phyloP scores from a whole-genome alignment of 2,113 vertebrate genomes.

The Protomyctophum bolini region DNA sequence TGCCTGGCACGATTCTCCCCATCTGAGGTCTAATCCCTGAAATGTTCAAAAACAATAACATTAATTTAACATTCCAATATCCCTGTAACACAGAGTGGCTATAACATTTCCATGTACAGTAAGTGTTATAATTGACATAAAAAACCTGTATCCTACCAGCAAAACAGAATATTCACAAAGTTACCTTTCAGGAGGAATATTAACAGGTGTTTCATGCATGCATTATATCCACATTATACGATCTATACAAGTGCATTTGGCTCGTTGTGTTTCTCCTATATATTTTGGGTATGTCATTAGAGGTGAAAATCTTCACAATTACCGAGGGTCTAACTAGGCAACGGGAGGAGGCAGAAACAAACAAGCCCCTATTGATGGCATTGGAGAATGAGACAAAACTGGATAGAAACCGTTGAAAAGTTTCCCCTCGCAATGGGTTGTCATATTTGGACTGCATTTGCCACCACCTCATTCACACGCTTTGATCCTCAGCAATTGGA shows the following conservation, averaged over 20 bases:
- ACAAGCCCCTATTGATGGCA: conserved; percentile 55
- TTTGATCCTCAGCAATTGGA: conserved; percentile 62
- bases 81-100: no score
- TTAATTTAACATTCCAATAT: no score
- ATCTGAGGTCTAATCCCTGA: conserved; percentile 72
- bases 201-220: no score
- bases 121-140: no score
- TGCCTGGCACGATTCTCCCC: conserved; percentile 61
- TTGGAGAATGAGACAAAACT: conserved; percentile 22
- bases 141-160: no score
- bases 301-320: not conserved
- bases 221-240: no score
- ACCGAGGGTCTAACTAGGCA: conserved; percentile 1
- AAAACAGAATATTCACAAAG: no score
- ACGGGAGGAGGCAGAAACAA: conserved; percentile 21
- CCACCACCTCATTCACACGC: conserved; percentile 37
- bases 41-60: conserved; percentile 4
- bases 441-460: conserved; percentile 64
- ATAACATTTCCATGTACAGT: no score
- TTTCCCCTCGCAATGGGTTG: conserved; percentile 45
- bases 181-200: no score
- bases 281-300: no score
- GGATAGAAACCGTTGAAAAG: conserved; percentile 13
- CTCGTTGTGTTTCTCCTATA: no score
- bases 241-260: no score